Evolutionary conservation across 2,888 invertebrate genomes (phyloP).

Genomic region (Chesias legatella): DNA sequence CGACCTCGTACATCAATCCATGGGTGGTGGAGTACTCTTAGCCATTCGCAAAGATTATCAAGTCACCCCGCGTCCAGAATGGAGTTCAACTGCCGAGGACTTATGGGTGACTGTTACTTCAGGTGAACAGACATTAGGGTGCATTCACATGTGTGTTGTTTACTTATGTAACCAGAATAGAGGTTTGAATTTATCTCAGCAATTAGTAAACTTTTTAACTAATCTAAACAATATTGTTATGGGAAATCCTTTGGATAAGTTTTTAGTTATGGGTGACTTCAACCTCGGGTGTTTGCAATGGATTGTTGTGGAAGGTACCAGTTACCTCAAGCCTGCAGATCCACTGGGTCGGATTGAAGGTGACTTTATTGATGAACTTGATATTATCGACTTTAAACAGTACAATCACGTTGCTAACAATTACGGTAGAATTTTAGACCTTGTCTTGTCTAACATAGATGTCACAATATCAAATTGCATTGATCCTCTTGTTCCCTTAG

Average conservation of each 20-base stretch:
- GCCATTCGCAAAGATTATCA: neutral
- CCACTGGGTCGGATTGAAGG: too few species aligned
- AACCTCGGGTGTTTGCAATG: too few species aligned
- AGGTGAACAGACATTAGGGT: neutral
- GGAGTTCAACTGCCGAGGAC: neutral
- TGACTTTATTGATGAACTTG: too few species aligned
- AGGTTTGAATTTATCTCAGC: neutral
- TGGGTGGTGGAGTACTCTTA: constrained; percentile 1
- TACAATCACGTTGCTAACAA: too few species aligned
- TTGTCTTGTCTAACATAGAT: too few species aligned
- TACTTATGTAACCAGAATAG: constrained; percentile 1
- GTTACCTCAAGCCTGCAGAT: too few species aligned
- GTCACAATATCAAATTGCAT: too few species aligned
- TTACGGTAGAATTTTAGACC: too few species aligned
- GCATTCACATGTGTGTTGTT: neutral
- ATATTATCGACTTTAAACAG: too few species aligned
- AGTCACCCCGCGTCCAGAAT: neutral
- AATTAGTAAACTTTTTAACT: neutral
- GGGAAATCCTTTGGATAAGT: neutral
- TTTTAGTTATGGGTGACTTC: neutral
- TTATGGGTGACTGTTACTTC: neutral
- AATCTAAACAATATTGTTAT: neutral
- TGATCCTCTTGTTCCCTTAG: too few species aligned
- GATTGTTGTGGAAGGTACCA: too few species aligned
- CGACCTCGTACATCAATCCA: neutral